Evolutionary conservation across 1,140 invertebrate genomes (phyloP), one percentile per base, ranked within the genome.

Genomic region (Bombus impatiens): DNA sequence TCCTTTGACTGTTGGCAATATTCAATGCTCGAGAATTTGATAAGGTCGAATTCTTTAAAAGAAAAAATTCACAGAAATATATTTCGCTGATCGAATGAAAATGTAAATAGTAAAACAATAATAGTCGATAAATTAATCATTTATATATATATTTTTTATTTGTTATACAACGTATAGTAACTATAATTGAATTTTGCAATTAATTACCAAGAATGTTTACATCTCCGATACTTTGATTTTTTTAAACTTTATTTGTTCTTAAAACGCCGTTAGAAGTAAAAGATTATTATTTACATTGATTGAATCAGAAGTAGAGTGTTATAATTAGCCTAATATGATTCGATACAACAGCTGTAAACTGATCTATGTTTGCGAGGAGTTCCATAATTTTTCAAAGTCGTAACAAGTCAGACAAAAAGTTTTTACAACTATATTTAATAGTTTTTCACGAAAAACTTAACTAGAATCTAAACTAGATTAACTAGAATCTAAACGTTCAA

Each of bases 201-300:
- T 42, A 57, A 32, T 82, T 86, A 76, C 70, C 44, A 82, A 82
- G 82, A 81, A 72, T 65, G 59, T 13, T 62, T 67, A 67, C 35
- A 71, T 35, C 25, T 40, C 2, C 3, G 22, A 35, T 47, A 28
- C 12, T 35, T 62, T 35, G 2, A 37, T 44, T 13, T 35, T 70
- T 70, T 13, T 44, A 35, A 18, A 72, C 32, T 72, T 59, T 72
- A 35, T 81, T 75, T 28, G 37, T 75, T 62, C 68, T 53, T 47
- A 28, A 65, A 76, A 82, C 47, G 28, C 9, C 9, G 37, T 75
- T 75, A 37, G 47, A 86, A 82, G 42, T 86, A 67, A 70, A 86
- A 68, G 79, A 82, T 22, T 37, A 44, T n/a, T 82, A 75, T 86
- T 86, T 81, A 86, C 84, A 86, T 82, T 25, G 44, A 22, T 85